Percentiles rank a stretch among this genome's conserved stretches.
phyloP scores from a whole-genome alignment of 2,113 vertebrate genomes.

The Oryzias curvinotus region DNA sequence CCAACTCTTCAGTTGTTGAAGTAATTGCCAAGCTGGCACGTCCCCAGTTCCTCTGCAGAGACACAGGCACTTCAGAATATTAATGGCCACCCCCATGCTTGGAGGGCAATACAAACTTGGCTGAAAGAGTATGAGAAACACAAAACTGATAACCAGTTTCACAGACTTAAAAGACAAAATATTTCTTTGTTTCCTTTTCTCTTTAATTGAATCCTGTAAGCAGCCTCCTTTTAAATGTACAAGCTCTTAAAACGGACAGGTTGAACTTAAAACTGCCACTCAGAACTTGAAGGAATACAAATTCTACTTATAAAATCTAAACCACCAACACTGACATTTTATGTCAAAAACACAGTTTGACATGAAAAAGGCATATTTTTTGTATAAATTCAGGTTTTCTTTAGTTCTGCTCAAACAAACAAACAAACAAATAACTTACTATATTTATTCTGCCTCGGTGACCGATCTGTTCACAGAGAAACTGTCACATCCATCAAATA shows the following conservation, averaged over 20 bases:
- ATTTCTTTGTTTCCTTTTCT: constrained; percentile 49
- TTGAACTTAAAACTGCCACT: no score
- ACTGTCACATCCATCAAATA: no score
- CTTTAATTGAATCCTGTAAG: constrained; percentile 19
- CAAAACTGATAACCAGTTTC: constrained; percentile 17
- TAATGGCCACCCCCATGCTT: constrained; percentile 67
- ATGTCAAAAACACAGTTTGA: no score
- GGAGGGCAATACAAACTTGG: constrained; percentile 51
- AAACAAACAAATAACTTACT: no score
- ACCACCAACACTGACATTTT: no score
- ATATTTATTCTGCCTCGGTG: no score
- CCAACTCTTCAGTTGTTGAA: constrained; percentile 64
- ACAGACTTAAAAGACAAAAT: constrained; percentile 38
- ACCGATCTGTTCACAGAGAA: no score
- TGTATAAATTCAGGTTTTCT: no score
- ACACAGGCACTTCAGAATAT: constrained; percentile 64
- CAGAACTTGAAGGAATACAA: no score
- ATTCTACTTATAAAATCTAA: no score
- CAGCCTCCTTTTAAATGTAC: constrained; percentile 20
- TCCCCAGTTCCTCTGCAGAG: constrained; percentile 63
- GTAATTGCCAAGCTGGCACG: constrained; percentile 76
- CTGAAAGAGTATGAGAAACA: constrained; percentile 4
- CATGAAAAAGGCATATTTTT: no score
- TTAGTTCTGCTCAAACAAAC: no score
- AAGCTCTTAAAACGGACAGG: constrained; percentile 31